These are phyloP conservation scores for Machimus rusticus DNA, from an alignment of 2,888 invertebrate species.

Conservation along the genomic window DNA sequence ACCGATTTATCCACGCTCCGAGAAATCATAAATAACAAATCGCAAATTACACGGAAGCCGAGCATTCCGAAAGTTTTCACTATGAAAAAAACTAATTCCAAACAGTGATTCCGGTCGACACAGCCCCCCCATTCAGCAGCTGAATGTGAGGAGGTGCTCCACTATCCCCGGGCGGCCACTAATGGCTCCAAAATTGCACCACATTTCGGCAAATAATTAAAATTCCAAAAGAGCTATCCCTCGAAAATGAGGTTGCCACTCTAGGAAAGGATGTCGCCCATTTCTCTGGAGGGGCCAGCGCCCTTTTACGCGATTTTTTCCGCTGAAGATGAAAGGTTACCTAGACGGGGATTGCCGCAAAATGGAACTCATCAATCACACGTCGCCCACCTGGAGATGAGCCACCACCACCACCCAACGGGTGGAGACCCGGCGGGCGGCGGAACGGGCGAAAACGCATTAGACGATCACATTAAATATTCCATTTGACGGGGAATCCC, in stretches of 20 bases:
- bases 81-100: not conserved
- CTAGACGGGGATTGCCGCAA: not conserved
- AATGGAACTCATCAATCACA: constrained; percentile 33
- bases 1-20: constrained; percentile 7
- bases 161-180: not conserved
- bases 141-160: not conserved
- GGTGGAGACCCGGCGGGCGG: not conserved
- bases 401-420: not conserved
- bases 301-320: not conserved
- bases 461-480: constrained; percentile 26
- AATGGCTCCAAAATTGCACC: not conserved
- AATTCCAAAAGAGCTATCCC: not conserved
- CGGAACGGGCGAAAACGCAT: not conserved
- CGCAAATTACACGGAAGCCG: not conserved
- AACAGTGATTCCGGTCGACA: not conserved
- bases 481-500: constrained; percentile 21
- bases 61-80: not conserved
- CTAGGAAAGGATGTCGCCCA: not conserved
- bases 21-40: constrained; percentile 24
- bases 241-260: not conserved
- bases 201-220: not conserved
- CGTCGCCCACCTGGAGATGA: not conserved
- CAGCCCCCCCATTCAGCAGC: not conserved
- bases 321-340: not conserved
- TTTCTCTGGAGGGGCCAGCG: not conserved